Conservation (phyloP, 2,797 vertebrate genomes). For the Poliocrania exsul region DNA sequence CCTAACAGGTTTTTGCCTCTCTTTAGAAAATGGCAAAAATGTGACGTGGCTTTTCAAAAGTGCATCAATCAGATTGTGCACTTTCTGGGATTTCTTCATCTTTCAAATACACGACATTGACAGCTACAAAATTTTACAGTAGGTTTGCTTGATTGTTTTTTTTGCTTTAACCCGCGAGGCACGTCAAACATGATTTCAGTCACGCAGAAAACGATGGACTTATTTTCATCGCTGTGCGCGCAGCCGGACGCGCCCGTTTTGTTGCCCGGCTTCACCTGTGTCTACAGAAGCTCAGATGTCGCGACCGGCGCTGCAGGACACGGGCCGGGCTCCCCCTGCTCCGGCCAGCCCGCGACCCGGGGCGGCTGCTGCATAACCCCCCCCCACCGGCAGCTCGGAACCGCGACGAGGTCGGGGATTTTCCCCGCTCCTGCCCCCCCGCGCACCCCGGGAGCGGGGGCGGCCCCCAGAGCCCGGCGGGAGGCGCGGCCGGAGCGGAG, state of each 20-base stretch:
- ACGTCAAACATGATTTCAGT: background rate
- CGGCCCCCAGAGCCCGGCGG: background rate
- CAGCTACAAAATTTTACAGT: background rate
- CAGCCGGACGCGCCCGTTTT: background rate
- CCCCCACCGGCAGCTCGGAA: no score
- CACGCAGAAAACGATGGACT: background rate
- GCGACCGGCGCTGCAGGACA: background rate
- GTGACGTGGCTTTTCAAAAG: background rate
- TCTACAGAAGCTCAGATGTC: background rate
- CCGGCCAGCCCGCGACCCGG: rapidly evolving
- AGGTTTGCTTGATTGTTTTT: no score
- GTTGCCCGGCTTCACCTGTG: background rate
- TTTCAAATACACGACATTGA: background rate
- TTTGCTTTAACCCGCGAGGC: background rate
- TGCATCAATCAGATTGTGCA: rapidly evolving
- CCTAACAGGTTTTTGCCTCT: background rate
- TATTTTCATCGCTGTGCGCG: background rate
- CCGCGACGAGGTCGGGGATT: no score
- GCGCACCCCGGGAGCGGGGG: no score
- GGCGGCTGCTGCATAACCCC: rapidly evolving
- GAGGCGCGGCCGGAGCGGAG: no score
- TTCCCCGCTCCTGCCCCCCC: no score
- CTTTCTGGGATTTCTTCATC: background rate
- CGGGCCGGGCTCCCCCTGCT: background rate
- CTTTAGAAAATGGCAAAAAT: background rate